These are phyloP conservation scores for Crematogaster levior DNA, from an alignment of 2,888 invertebrate species.

Conservation along the genomic window DNA sequence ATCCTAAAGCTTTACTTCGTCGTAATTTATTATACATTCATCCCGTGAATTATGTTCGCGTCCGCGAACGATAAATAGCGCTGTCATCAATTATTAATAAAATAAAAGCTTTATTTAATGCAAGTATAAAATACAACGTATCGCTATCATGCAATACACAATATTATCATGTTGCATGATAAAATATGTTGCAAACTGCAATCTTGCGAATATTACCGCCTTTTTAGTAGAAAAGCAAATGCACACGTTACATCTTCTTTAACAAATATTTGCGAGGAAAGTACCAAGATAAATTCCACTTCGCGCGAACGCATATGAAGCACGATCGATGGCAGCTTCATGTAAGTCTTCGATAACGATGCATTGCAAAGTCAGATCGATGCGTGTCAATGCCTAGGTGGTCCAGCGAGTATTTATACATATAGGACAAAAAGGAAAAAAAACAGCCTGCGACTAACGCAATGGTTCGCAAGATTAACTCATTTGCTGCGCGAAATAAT, in stretches of 20 bases:
- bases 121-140: background rate
- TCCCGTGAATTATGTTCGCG: conserved; percentile 1
- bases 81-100: conserved; percentile 27
- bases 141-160: conserved; percentile 13
- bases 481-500: conserved; percentile 19
- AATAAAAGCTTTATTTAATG: conserved; percentile 14
- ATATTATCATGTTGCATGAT: conserved; percentile 3
- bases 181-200: background rate
- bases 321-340: conserved; percentile 22
- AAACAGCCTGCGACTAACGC: background rate
- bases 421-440: background rate
- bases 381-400: background rate
- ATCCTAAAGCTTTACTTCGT: background rate
- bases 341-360: conserved; percentile 11
- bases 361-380: conserved; percentile 36
- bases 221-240: conserved; percentile 1
- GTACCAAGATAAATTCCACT: conserved; percentile 37
- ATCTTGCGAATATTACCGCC: background rate
- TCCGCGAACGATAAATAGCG: background rate
- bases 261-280: conserved; percentile 46
- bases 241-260: conserved; percentile 23
- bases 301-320: conserved; percentile 15
- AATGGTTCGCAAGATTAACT: background rate
- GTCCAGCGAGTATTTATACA: conserved; percentile 9
- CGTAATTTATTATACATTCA: conserved; percentile 9